These are phyloP conservation scores for Melanerpes formicivorus DNA, from an alignment of 2,113 vertebrate species.

Conservation along the genomic window DNA sequence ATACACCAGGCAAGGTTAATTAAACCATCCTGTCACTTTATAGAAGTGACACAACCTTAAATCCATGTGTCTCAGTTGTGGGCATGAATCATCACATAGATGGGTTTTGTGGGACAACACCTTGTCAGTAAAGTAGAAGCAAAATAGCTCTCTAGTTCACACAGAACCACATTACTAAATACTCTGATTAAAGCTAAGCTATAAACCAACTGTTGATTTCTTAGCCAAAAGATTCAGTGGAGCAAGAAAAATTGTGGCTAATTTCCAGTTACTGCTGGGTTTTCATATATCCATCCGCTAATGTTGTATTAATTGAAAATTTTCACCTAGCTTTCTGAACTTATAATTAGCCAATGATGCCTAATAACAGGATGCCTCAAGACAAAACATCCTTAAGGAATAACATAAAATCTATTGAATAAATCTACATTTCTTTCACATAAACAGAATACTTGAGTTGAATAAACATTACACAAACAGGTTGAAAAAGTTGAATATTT, in stretches of 20 bases:
- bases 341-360: not conserved
- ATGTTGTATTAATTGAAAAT: not conserved
- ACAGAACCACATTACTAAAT: not conserved
- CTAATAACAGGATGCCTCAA: not conserved
- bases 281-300: not conserved
- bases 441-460: not conserved
- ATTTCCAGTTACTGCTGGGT: not conserved
- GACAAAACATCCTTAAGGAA: not conserved
- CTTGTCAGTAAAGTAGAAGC: not conserved
- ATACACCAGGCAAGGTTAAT: not conserved
- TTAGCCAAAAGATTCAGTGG: not conserved
- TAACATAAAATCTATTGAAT: not conserved
- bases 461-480: not conserved
- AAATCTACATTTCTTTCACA: not conserved
- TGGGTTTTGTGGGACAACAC: slow-evolving; percentile 28
- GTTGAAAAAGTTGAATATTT: not conserved
- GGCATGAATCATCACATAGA: slow-evolving; percentile 4
- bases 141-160: not conserved
- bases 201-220: slow-evolving; percentile 13
- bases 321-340: not conserved
- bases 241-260: not conserved
- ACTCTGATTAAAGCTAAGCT: not conserved
- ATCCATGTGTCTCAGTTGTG: slow-evolving; percentile 26
- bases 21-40: slow-evolving; percentile 36
- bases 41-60: slow-evolving; percentile 24